Conservation (phyloP, 2,888 invertebrate species). For the Esperia sulphurella region DNA sequence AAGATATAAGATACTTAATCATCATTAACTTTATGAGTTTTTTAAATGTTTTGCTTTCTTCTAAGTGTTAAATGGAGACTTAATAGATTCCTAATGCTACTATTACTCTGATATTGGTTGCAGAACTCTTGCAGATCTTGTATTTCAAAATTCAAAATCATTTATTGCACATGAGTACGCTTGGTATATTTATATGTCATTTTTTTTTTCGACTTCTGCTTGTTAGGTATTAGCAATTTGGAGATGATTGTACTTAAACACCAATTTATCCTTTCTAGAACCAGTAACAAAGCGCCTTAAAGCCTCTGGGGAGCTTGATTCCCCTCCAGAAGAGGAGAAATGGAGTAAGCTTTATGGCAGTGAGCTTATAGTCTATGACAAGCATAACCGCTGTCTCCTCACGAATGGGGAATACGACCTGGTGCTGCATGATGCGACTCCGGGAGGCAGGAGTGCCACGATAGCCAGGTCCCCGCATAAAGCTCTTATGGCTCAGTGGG, state of each 20-base stretch:
- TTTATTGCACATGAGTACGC: too few relatives aligned
- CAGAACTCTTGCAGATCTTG: too few relatives aligned
- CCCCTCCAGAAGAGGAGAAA: constrained; percentile 50
- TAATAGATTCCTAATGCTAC: too few relatives aligned
- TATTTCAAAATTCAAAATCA: too few relatives aligned
- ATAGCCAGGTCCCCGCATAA: constrained; percentile 71
- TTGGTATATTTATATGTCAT: too few relatives aligned
- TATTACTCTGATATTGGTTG: too few relatives aligned
- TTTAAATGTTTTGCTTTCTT: too few relatives aligned
- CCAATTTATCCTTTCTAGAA: constrained; percentile 50
- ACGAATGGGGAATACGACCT: constrained; percentile 95
- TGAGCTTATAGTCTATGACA: constrained; percentile 93
- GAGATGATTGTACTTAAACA: not conserved
- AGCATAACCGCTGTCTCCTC: constrained; percentile 90
- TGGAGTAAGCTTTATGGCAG: constrained; percentile 83
- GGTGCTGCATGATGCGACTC: constrained; percentile 87
- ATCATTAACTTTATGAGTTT: too few relatives aligned
- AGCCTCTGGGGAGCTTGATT: constrained; percentile 65
- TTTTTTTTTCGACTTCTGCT: too few relatives aligned
- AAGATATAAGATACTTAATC: too few relatives aligned
- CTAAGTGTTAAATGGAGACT: too few relatives aligned
- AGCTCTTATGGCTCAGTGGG: constrained; percentile 78
- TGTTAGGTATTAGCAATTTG: too few relatives aligned
- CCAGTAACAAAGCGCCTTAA: constrained; percentile 86
- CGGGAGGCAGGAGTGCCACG: constrained; percentile 77